Conservation (phyloP, 2,888 invertebrate genomes). For the Mythimna lalbum region DNA sequence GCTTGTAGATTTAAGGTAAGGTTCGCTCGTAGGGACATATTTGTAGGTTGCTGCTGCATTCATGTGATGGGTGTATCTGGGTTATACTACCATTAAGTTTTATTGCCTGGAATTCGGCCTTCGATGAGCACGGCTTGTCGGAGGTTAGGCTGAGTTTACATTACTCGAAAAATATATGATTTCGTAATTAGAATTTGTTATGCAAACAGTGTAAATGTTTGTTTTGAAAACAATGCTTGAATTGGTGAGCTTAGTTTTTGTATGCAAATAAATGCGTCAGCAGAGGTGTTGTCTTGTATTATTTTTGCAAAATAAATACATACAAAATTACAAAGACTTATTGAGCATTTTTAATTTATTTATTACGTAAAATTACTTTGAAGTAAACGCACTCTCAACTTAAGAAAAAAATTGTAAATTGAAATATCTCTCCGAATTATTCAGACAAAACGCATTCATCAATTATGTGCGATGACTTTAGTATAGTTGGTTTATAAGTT, state of each 20-base stretch:
- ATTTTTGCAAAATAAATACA: not conserved
- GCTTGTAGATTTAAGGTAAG: slow-evolving; percentile 68
- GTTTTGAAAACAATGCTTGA: slow-evolving; percentile 39
- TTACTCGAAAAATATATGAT: slow-evolving; percentile 62
- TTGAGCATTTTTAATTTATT: too few relatives aligned
- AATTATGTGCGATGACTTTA: slow-evolving; percentile 7
- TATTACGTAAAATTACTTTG: not conserved
- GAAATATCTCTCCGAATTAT: slow-evolving; percentile 2
- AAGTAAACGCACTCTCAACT: too few relatives aligned
- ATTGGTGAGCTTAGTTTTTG: slow-evolving; percentile 16
- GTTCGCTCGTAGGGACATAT: slow-evolving; percentile 73
- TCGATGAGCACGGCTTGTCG: slow-evolving; percentile 70
- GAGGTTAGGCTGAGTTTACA: slow-evolving; percentile 65
- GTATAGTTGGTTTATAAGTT: slow-evolving; percentile 27
- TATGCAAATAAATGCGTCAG: slow-evolving; percentile 8
- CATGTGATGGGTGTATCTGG: slow-evolving; percentile 82
- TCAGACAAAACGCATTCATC: not conserved
- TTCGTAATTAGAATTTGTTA: slow-evolving; percentile 62
- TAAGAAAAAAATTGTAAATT: not conserved
- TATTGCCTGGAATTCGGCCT: slow-evolving; percentile 83
- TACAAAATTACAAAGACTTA: not conserved
- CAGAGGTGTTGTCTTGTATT: not conserved
- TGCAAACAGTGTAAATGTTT: slow-evolving; percentile 56
- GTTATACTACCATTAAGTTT: slow-evolving; percentile 81
- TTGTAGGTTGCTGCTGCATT: slow-evolving; percentile 72